These are phyloP conservation scores for Lordiphosa clarofinis DNA, from an alignment of 1,140 invertebrate genomes.

Conservation along the genomic window DNA sequence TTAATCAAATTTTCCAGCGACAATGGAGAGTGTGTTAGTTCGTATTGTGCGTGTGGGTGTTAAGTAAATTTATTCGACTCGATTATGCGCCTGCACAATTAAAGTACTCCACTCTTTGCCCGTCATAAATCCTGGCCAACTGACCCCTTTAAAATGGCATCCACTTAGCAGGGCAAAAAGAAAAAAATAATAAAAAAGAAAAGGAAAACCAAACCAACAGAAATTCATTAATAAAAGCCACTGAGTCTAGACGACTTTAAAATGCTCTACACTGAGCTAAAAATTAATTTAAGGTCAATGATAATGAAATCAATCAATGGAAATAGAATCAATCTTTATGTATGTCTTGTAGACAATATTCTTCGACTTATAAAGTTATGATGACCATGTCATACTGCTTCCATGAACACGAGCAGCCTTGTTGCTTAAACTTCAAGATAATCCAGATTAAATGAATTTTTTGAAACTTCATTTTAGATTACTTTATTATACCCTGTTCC, in stretches of 20 bases:
- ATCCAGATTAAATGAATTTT: no score
- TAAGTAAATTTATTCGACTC: conserved; percentile 40
- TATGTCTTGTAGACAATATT: no score
- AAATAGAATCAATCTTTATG: no score
- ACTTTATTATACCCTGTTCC: no score
- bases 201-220: neutral
- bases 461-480: no score
- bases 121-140: neutral
- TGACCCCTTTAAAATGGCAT: conserved; percentile 10
- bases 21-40: neutral
- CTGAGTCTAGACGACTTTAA: neutral
- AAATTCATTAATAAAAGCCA: conserved; percentile 3
- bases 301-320: no score
- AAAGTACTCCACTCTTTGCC: conserved; percentile 15
- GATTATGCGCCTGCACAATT: conserved; percentile 29
- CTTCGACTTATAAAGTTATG: no score
- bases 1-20: conserved; percentile 46
- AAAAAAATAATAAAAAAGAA: neutral
- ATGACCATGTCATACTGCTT: no score
- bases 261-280: neutral
- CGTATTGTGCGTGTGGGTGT: neutral
- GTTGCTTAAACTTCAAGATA: no score
- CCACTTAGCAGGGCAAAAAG: conserved; percentile 10
- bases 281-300: no score
- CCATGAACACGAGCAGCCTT: no score